phyloP scores from a whole-genome alignment of 2,797 vertebrate species.

The Limnodromus scolopaceus region DNA sequence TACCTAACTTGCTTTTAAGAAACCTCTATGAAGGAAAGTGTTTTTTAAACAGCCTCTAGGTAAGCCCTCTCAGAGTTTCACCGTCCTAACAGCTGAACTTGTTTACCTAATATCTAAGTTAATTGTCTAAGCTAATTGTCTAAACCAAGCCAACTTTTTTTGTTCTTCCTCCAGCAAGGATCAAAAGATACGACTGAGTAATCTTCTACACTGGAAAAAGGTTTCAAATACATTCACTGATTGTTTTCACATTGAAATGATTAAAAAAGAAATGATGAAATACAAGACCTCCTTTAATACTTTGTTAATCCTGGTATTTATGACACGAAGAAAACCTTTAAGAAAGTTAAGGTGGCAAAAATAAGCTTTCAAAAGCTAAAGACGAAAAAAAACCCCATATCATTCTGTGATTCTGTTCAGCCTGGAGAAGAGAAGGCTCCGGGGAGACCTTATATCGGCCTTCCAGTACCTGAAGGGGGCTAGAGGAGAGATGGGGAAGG shows the following conservation, averaged over 20 bases:
- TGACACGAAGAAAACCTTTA: background rate
- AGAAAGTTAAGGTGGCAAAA: background rate
- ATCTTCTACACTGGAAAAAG: background rate
- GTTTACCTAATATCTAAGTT: slow-evolving; percentile 15
- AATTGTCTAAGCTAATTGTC: slow-evolving; percentile 10
- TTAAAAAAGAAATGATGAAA: background rate
- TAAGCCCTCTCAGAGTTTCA: background rate
- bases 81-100: background rate
- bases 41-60: background rate
- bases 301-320: background rate
- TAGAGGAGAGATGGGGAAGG: too few relatives aligned
- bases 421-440: too few relatives aligned
- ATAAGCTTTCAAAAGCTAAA: background rate
- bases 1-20: background rate
- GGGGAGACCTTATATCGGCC: too few relatives aligned
- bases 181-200: background rate
- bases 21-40: background rate
- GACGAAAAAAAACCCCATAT: background rate
- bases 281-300: background rate
- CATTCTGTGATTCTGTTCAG: too few relatives aligned
- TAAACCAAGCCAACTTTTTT: background rate
- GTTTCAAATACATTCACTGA: background rate
- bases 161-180: slow-evolving; percentile 19
- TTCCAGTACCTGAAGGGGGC: too few relatives aligned
- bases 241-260: background rate